Conservation (phyloP, 2,113 vertebrate genomes). For the Macquaria australasica region DNA sequence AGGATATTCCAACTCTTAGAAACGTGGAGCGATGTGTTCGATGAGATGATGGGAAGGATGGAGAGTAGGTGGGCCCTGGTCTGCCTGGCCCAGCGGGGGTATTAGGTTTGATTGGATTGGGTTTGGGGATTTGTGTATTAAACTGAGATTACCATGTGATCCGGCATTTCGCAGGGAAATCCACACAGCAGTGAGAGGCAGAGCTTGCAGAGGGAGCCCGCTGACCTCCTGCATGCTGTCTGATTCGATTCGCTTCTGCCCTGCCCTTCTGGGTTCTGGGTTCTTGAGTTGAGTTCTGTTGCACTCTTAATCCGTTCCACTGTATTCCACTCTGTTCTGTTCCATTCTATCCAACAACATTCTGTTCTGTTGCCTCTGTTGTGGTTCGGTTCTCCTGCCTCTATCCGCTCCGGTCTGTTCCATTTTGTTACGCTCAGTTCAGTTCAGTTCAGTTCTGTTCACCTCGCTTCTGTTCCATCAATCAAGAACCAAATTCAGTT, state of each 20-base stretch:
- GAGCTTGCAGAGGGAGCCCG: constrained; percentile 19
- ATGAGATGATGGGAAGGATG: constrained; percentile 22
- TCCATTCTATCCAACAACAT: neutral
- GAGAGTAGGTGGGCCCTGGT: constrained; percentile 22
- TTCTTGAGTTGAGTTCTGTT: constrained; percentile 7
- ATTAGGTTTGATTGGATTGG: constrained; percentile 81
- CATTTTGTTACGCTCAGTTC: constrained; percentile 19
- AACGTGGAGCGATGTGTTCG: neutral
- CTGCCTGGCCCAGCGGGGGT: constrained; percentile 55
- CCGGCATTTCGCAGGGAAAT: constrained; percentile 64
- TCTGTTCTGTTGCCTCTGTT: constrained; percentile 2
- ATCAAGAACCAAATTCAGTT: constrained; percentile 4
- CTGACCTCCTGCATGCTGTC: constrained; percentile 48
- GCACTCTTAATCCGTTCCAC: neutral
- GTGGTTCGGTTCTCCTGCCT: constrained; percentile 9
- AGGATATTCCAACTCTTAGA: constrained; percentile 4
- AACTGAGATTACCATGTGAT: constrained; percentile 78
- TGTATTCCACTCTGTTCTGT: neutral
- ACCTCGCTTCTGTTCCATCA: constrained; percentile 21
- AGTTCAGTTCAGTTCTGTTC: constrained; percentile 11
- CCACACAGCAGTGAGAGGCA: constrained; percentile 42
- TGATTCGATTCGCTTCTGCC: constrained; percentile 30
- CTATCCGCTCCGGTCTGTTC: neutral
- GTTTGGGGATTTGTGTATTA: constrained; percentile 78
- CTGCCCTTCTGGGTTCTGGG: neutral